phyloP scores from a whole-genome alignment of 2,888 invertebrate species.

The Eueremaeus valkanovi region DNA sequence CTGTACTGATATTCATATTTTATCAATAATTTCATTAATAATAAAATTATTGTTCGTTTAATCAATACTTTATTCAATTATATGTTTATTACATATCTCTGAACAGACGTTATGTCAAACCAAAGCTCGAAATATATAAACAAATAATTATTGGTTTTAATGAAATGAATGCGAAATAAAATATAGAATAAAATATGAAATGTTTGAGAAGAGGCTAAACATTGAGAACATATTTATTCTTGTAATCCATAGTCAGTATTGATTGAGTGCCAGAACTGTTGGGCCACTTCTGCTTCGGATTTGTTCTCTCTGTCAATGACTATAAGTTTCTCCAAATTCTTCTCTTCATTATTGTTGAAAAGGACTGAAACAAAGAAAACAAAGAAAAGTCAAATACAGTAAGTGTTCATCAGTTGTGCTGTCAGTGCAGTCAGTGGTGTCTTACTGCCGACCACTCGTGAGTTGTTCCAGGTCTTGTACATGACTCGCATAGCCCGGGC shows the following conservation, averaged over 20 bases:
- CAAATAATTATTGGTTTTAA: not conserved
- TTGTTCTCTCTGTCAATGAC: conserved; percentile 26
- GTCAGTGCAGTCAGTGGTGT: no score
- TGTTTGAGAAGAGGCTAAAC: no score
- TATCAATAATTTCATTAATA: not conserved
- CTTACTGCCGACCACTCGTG: conserved; percentile 9
- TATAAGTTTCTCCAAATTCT: conserved; percentile 11
- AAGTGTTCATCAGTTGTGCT: no score
- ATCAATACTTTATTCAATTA: no score
- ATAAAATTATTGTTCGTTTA: not conserved
- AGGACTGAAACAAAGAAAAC: not conserved
- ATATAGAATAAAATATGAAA: no score
- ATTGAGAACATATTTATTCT: no score
- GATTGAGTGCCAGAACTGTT: conserved; percentile 5
- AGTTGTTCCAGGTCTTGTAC: conserved; percentile 21
- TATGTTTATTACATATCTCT: no score
- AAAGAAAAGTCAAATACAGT: not conserved
- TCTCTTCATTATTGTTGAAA: conserved; percentile 23
- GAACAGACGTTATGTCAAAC: no score
- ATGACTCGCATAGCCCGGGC: conserved; percentile 6
- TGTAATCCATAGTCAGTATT: conserved; percentile 2
- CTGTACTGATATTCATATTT: not conserved
- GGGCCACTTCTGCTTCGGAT: not conserved
- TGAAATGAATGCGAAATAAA: not conserved
- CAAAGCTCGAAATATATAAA: not conserved